Evolutionary conservation across 92 coral and sea anemone genomes (phyloP).

Genomic region (Micromussa lordhowensis): DNA sequence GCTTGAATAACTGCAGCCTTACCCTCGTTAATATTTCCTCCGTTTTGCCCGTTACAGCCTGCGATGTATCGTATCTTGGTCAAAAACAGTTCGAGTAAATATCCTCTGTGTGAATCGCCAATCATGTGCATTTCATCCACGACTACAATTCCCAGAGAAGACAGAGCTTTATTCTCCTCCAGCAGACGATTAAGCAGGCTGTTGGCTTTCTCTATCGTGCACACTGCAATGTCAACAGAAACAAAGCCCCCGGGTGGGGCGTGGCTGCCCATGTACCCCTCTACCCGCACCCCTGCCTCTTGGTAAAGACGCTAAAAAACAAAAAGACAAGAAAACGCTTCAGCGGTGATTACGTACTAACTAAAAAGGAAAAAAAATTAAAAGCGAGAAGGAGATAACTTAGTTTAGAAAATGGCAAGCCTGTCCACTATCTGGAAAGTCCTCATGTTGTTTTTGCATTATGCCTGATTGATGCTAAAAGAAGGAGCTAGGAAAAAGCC

Average conservation of each 20-base stretch:
- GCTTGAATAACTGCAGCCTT: not conserved
- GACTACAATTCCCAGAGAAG: conserved; percentile 87
- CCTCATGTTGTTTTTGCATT: too few species aligned
- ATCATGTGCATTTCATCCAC: conserved; percentile 98
- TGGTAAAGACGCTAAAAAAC: conserved; percentile 82
- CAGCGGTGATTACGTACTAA: not conserved
- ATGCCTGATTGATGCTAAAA: not conserved
- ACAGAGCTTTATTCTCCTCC: conserved; percentile 84
- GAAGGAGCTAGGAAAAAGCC: not conserved
- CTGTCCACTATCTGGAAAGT: too few species aligned
- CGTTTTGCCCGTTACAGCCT: conserved; percentile 50
- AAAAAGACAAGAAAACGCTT: not conserved
- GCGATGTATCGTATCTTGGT: conserved; percentile 88
- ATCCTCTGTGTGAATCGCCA: conserved; percentile 92
- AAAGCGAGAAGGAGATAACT: not conserved
- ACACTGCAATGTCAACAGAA: conserved; percentile 92
- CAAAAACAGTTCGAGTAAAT: conserved; percentile 92
- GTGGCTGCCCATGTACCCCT: conserved; percentile 98
- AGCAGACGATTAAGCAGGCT: conserved; percentile 90
- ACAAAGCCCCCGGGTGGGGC: conserved; percentile 90
- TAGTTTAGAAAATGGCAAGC: too few species aligned
- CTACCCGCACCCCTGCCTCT: conserved; percentile 95
- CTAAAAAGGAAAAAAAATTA: not conserved
- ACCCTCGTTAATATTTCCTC: not conserved
- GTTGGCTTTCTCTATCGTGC: conserved; percentile 99